Evolutionary conservation across 92 coral and sea anemone species (phyloP).

Genomic region (Parazoanthus swiftii): DNA sequence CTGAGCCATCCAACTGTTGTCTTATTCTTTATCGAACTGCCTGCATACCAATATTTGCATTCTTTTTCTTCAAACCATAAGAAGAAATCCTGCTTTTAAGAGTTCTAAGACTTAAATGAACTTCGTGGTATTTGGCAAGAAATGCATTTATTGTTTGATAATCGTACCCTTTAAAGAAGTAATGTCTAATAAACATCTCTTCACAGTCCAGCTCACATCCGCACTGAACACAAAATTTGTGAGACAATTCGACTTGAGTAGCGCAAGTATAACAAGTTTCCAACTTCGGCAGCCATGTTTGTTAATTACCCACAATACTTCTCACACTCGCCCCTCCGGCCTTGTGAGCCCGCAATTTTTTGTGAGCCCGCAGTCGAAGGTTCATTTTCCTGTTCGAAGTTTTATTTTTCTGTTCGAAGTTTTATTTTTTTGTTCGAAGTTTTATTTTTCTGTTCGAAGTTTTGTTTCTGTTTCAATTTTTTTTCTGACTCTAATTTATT

Average conservation of each 20-base stretch:
- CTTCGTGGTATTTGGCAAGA: conserved; percentile 38
- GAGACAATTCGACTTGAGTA: conserved; percentile 29
- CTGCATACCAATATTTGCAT: conserved; percentile 20
- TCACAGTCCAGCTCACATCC: conserved; percentile 37
- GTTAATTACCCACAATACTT: conserved; percentile 30
- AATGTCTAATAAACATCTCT: conserved; percentile 32
- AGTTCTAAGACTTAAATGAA: conserved; percentile 29
- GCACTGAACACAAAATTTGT: conserved; percentile 33
- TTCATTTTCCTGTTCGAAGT: neutral
- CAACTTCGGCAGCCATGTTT: conserved; percentile 29
- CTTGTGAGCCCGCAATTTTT: conserved; percentile 40
- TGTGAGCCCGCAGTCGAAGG: conserved; percentile 10
- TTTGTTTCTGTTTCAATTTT: neutral
- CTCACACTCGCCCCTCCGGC: conserved; percentile 30
- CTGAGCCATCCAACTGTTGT: conserved; percentile 45
- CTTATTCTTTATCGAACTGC: conserved; percentile 36
- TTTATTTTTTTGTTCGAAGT: neutral
- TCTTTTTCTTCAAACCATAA: conserved; percentile 33
- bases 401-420: neutral
- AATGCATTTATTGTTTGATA: conserved; percentile 32
- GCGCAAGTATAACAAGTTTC: conserved; percentile 33
- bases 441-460: neutral
- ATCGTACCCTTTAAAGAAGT: conserved; percentile 39
- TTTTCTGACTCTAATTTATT: neutral
- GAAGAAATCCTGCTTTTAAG: conserved; percentile 25